These are phyloP conservation scores for Clupea harengus DNA, from an alignment of 2,113 vertebrate genomes.

Conservation along the genomic window DNA sequence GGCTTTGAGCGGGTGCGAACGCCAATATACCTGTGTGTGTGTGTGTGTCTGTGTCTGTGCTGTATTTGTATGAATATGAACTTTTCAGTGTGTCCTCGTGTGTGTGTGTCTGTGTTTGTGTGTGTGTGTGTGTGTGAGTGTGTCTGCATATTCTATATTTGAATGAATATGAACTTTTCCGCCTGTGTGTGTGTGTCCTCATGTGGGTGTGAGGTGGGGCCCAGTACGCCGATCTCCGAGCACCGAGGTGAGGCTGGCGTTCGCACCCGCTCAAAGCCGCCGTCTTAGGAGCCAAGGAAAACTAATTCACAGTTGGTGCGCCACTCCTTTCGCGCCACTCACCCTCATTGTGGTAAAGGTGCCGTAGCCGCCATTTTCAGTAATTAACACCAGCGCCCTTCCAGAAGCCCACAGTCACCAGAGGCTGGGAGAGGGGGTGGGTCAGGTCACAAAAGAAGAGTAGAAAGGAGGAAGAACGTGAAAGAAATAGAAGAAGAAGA, in stretches of 20 bases:
- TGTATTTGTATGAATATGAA: background rate
- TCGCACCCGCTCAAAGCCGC: background rate
- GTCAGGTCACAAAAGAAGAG: background rate
- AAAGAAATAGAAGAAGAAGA: conserved; percentile 21
- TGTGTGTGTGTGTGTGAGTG: background rate
- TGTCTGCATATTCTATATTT: background rate
- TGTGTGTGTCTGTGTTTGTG: conserved; percentile 12
- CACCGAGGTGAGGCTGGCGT: background rate
- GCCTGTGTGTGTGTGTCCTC: background rate
- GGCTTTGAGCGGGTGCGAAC: no score
- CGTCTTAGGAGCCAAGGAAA: conserved; percentile 48
- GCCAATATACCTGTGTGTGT: background rate
- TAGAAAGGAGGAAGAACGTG: background rate
- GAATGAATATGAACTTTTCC: background rate
- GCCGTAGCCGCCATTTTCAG: conserved; percentile 51
- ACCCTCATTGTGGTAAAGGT: conserved; percentile 44
- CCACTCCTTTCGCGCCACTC: conserved; percentile 45
- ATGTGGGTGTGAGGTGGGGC: background rate
- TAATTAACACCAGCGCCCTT: conserved; percentile 51
- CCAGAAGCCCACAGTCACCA: conserved; percentile 25
- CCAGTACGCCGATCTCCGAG: background rate
- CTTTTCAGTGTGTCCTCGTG: background rate
- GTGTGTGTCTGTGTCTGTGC: background rate
- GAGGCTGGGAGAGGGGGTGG: conserved; percentile 29
- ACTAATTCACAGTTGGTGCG: conserved; percentile 44